These are phyloP conservation scores for Melanotaenia trifasciata DNA, from an alignment of 2,797 vertebrate species.

Conservation along the genomic window DNA sequence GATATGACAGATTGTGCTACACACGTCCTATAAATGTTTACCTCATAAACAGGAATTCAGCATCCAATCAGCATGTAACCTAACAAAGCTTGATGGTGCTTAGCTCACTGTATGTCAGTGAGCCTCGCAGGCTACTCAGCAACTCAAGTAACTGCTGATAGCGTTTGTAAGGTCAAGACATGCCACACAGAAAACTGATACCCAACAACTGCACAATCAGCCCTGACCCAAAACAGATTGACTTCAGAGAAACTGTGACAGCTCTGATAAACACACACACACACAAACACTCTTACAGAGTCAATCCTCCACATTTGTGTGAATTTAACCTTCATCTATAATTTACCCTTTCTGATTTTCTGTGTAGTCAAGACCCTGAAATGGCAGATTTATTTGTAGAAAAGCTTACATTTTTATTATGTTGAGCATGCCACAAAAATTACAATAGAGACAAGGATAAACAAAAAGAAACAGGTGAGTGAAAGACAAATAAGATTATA, in stretches of 20 bases:
- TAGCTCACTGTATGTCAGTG: constrained; percentile 57
- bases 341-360: constrained; percentile 14
- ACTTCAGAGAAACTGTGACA: constrained; percentile 62
- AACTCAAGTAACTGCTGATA: constrained; percentile 73
- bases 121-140: constrained; percentile 56
- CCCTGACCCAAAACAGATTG: constrained; percentile 73
- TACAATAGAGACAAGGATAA: background rate
- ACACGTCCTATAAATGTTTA: constrained; percentile 53
- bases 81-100: constrained; percentile 51
- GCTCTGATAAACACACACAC: constrained; percentile 29
- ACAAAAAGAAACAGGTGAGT: background rate
- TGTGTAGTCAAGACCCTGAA: constrained; percentile 5
- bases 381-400: background rate
- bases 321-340: constrained; percentile 15
- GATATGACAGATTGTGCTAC: constrained; percentile 26
- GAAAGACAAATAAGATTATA: background rate
- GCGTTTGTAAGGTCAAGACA: constrained; percentile 70
- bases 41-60: constrained; percentile 57
- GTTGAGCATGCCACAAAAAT: background rate
- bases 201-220: constrained; percentile 72
- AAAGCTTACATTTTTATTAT: background rate
- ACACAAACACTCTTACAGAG: constrained; percentile 17
- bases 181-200: constrained; percentile 69
- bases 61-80: constrained; percentile 55
- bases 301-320: constrained; percentile 29